These are phyloP conservation scores for Syrphus vitripennis DNA, from an alignment of 2,888 invertebrate species.

Conservation along the genomic window DNA sequence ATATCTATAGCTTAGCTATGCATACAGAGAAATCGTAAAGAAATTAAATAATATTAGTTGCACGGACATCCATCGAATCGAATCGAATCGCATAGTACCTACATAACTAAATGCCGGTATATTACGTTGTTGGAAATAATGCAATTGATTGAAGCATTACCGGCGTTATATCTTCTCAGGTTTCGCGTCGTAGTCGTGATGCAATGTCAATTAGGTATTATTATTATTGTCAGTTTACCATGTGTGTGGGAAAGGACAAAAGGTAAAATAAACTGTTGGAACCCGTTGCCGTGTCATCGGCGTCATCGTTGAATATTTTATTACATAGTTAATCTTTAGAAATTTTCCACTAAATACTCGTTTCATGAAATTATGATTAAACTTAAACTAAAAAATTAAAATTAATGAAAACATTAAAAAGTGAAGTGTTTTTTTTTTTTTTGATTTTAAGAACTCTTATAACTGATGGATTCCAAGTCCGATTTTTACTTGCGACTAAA, in stretches of 20 bases:
- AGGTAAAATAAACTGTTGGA: background rate
- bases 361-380: no score
- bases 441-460: no score
- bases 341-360: background rate
- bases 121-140: conserved; percentile 43
- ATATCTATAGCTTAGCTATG: conserved; percentile 15
- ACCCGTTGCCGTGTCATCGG: background rate
- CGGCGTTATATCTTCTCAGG: conserved; percentile 17
- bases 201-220: conserved; percentile 33
- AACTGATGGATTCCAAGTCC: no score
- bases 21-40: conserved; percentile 26
- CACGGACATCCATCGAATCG: conserved; percentile 25
- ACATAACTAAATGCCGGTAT: conserved; percentile 1
- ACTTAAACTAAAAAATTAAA: no score
- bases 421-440: no score
- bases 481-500: no score
- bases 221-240: no score
- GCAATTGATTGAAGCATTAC: conserved; percentile 26
- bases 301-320: no score
- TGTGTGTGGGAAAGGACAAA: background rate
- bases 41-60: conserved; percentile 59
- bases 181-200: conserved; percentile 52
- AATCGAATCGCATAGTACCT: background rate
- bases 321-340: no score
- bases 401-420: no score